Percentiles rank a stretch among this genome's conserved stretches.
These are phyloP conservation scores for Ammodytes marinus DNA, from an alignment of 2,113 vertebrate species.

Conservation along the genomic window DNA sequence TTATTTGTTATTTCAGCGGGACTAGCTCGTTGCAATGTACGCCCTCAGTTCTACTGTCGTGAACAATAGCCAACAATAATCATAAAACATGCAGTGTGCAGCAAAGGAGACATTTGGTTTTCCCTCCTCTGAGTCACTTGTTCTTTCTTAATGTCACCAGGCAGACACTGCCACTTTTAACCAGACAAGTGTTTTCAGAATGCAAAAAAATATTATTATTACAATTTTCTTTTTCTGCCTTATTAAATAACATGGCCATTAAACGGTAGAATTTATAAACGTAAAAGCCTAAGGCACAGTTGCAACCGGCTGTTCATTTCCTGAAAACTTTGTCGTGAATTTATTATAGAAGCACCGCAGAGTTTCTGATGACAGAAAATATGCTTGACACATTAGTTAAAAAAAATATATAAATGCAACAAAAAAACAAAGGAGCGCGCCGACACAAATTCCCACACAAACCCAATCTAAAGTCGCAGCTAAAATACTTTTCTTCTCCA, in stretches of 20 bases:
- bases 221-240: constrained; percentile 3
- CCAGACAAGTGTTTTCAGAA: neutral
- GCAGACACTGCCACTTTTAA: neutral
- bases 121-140: neutral
- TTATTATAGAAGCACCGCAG: neutral
- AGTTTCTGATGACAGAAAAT: neutral
- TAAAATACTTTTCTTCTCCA: constrained; percentile 56
- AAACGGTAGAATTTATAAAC: constrained; percentile 3
- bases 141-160: neutral
- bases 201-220: neutral
- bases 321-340: neutral
- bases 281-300: constrained; percentile 22
- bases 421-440: neutral
- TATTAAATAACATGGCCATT: constrained; percentile 1
- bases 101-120: neutral
- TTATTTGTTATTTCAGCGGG: neutral
- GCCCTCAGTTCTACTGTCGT: neutral
- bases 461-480: constrained; percentile 51
- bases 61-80: neutral
- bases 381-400: neutral
- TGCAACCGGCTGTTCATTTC: constrained; percentile 26
- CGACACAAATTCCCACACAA: constrained; percentile 11
- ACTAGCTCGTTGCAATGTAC: neutral
- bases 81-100: neutral
- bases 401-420: neutral